phyloP scores from a whole-genome alignment of 2,797 vertebrate species.

The Chloroceryle inda region DNA sequence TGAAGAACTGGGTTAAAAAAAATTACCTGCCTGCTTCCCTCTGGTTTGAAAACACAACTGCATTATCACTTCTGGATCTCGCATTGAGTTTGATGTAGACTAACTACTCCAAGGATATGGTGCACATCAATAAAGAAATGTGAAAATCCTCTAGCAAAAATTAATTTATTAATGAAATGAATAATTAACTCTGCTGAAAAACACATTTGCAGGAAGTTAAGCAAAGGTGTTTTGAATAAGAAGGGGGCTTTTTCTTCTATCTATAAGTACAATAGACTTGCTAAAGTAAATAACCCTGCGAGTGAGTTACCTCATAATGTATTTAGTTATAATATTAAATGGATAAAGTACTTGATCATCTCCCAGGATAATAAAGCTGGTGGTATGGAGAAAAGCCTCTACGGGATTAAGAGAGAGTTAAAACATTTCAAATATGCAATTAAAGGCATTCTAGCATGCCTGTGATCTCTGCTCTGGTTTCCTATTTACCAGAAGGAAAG shows the following conservation, averaged over 20 bases:
- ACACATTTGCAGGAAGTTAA: slow-evolving; percentile 12
- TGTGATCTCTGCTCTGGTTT: slow-evolving; percentile 71
- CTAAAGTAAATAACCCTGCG: slow-evolving; percentile 64
- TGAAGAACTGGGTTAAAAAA: background rate
- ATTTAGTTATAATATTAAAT: slow-evolving; percentile 64
- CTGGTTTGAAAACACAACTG: background rate
- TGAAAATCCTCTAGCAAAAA: slow-evolving; percentile 47
- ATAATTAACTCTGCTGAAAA: slow-evolving; percentile 24
- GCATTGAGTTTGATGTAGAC: background rate
- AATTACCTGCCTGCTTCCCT: background rate
- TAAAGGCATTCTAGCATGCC: slow-evolving; percentile 63
- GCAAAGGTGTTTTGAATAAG: slow-evolving; percentile 31
- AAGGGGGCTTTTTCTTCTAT: slow-evolving; percentile 26
- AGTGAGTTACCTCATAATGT: slow-evolving; percentile 41
- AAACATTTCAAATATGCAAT: slow-evolving; percentile 57
- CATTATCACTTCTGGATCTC: background rate
- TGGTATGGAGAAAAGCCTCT: slow-evolving; percentile 13
- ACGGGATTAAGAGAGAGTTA: slow-evolving; percentile 19
- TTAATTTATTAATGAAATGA: slow-evolving; percentile 68
- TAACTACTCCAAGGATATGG: background rate
- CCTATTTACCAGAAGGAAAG: slow-evolving; percentile 29
- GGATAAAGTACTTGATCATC: slow-evolving; percentile 63
- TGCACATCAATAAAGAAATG: slow-evolving; percentile 7
- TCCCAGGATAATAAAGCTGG: slow-evolving; percentile 55
- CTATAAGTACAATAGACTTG: slow-evolving; percentile 33